Percentiles rank a stretch among this genome's conserved stretches.
Evolutionary conservation across 2,113 vertebrate genomes (phyloP).

Genomic region (Oostethus manadensis): DNA sequence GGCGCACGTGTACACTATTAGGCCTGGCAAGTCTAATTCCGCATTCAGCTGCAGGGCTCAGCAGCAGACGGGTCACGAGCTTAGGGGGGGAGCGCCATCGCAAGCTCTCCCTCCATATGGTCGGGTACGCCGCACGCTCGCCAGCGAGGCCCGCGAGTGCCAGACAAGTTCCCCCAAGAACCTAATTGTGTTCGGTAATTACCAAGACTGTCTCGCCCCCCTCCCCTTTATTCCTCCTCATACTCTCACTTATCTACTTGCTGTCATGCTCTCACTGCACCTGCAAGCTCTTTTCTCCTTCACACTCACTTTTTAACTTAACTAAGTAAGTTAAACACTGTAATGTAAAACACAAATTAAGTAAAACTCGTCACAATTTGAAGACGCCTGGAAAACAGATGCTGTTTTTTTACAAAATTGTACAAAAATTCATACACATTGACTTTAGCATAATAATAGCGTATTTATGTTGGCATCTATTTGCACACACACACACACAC

Average conservation of each 20-base stretch:
- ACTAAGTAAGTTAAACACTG: no score
- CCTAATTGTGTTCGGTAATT: slow-evolving; percentile 99
- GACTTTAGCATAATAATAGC: no score
- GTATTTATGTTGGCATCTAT: no score
- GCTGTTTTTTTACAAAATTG: no score
- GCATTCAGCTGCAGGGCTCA: slow-evolving; percentile 98
- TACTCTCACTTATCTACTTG: slow-evolving; percentile 20
- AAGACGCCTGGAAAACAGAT: background rate
- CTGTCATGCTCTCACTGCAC: slow-evolving; percentile 37
- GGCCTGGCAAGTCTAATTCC: slow-evolving; percentile 87
- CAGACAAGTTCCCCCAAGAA: slow-evolving; percentile 99
- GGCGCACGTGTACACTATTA: slow-evolving; percentile 99
- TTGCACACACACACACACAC: no score
- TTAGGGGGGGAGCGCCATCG: slow-evolving; percentile 91
- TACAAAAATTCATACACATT: no score
- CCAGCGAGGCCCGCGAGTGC: slow-evolving; percentile 84
- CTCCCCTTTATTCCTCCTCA: slow-evolving; percentile 14
- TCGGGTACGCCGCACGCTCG: slow-evolving; percentile 92
- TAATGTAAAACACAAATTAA: no score
- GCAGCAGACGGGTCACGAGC: slow-evolving; percentile 98
- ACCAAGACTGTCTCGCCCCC: slow-evolving; percentile 70
- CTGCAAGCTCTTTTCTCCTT: slow-evolving; percentile 34
- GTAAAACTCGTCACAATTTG: background rate
- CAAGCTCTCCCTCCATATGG: slow-evolving; percentile 97
- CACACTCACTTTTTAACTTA: slow-evolving; percentile 15